Conservation (phyloP, 2,888 invertebrate species). For the Cremastobaeus sp. region DNA sequence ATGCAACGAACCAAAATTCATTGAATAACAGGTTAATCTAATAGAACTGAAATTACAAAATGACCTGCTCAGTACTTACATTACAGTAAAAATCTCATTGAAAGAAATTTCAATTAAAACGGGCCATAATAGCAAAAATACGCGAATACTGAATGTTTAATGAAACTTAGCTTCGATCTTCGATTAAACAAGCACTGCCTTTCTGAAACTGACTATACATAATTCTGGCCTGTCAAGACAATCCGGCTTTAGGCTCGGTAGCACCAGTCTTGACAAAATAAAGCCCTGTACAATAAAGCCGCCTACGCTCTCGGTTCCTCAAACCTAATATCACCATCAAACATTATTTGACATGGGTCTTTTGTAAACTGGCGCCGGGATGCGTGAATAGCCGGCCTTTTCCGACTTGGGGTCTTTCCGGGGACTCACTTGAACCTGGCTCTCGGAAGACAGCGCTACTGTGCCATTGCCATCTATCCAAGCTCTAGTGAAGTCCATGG, state of each 20-base stretch:
- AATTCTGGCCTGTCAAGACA: slow-evolving; percentile 54
- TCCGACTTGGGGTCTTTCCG: slow-evolving; percentile 80
- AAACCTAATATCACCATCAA: slow-evolving; percentile 61
- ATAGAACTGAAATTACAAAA: too few species aligned
- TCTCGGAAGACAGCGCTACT: slow-evolving; percentile 77
- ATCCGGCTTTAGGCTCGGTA: slow-evolving; percentile 57
- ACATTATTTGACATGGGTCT: slow-evolving; percentile 75
- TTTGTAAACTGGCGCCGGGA: slow-evolving; percentile 80
- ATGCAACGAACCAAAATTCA: too few species aligned
- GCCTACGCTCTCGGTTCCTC: not conserved
- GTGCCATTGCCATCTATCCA: slow-evolving; percentile 87
- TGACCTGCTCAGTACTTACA: too few species aligned
- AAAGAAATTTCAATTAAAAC: not conserved
- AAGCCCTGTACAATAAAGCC: slow-evolving; percentile 35
- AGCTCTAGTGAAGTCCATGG: slow-evolving; percentile 85
- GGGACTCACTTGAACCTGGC: slow-evolving; percentile 78
- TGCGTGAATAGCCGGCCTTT: slow-evolving; percentile 78
- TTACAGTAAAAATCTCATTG: too few species aligned
- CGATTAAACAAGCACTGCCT: slow-evolving; percentile 21
- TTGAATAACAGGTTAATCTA: too few species aligned
- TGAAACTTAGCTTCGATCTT: slow-evolving; percentile 31
- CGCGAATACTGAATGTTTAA: too few species aligned
- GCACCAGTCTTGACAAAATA: slow-evolving; percentile 59
- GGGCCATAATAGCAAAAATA: not conserved
- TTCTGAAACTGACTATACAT: slow-evolving; percentile 48